phyloP scores from a whole-genome alignment of 2,888 invertebrate species.

The Melinopterus prodromus region DNA sequence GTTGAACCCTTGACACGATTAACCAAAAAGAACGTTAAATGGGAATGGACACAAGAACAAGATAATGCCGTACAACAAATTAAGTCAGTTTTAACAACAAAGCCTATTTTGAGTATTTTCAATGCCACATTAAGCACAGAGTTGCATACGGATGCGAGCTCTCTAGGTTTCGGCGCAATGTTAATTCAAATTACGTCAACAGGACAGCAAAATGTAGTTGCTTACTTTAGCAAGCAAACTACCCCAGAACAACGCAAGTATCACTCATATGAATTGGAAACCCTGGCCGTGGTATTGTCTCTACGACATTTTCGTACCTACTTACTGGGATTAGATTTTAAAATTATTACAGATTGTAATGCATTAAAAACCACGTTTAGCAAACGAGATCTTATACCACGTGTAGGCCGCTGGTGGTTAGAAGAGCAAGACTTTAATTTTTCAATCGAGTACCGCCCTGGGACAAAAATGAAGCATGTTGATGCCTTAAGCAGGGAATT shows the following conservation, averaged over 20 bases:
- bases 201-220: no score
- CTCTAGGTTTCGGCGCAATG: no score
- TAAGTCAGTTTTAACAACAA: no score
- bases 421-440: slow-evolving; percentile 39
- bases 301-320: slow-evolving; percentile 30
- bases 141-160: no score
- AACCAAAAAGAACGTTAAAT: no score
- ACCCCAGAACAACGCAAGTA: slow-evolving; percentile 49
- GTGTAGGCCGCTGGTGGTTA: slow-evolving; percentile 37
- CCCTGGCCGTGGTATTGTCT: slow-evolving; percentile 50
- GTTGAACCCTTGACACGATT: no score
- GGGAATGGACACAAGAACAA: no score
- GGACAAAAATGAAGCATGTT: slow-evolving; percentile 34
- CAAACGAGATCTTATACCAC: slow-evolving; percentile 29
- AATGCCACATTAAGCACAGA: no score
- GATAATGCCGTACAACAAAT: no score
- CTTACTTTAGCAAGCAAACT: no score
- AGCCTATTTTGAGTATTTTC: no score
- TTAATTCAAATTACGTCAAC: no score
- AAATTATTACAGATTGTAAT: slow-evolving; percentile 32
- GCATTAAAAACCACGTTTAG: slow-evolving; percentile 31
- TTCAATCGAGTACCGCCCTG: slow-evolving; percentile 9
- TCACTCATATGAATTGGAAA: slow-evolving; percentile 55
- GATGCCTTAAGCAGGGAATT: slow-evolving; percentile 28
- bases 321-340: slow-evolving; percentile 23